Conservation (phyloP, 2,888 invertebrate genomes). For the Entomobrya multifasciata region DNA sequence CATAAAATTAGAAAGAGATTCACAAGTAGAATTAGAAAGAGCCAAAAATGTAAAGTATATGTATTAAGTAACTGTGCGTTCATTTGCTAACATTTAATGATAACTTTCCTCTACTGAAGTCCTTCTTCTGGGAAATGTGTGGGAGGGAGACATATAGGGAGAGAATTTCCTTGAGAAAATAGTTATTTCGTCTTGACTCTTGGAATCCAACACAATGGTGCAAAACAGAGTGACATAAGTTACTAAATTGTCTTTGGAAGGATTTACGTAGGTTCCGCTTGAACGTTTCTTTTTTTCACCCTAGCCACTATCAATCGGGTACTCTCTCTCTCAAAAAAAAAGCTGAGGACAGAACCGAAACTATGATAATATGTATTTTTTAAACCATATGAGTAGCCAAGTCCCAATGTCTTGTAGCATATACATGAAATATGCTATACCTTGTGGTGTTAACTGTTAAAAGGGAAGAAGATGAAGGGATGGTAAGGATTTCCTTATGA, state of each 20-base stretch:
- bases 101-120: too few relatives aligned
- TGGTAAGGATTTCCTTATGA: too few relatives aligned
- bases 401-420: background rate
- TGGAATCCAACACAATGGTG: background rate
- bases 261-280: slow-evolving; percentile 27
- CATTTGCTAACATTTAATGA: too few relatives aligned
- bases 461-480: too few relatives aligned
- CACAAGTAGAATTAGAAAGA: too few relatives aligned
- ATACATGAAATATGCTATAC: background rate
- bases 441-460: too few relatives aligned
- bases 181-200: background rate
- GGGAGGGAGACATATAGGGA: slow-evolving; percentile 29
- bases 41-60: too few relatives aligned
- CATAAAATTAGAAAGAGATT: too few relatives aligned
- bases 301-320: slow-evolving; percentile 3
- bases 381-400: background rate
- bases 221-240: background rate
- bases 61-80: too few relatives aligned
- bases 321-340: background rate
- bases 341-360: background rate
- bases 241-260: slow-evolving; percentile 29
- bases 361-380: background rate
- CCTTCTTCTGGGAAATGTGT: background rate
- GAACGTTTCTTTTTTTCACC: background rate
- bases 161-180: slow-evolving; percentile 23